phyloP scores from a whole-genome alignment of 2,113 vertebrate genomes.

The Labeo rohita region DNA sequence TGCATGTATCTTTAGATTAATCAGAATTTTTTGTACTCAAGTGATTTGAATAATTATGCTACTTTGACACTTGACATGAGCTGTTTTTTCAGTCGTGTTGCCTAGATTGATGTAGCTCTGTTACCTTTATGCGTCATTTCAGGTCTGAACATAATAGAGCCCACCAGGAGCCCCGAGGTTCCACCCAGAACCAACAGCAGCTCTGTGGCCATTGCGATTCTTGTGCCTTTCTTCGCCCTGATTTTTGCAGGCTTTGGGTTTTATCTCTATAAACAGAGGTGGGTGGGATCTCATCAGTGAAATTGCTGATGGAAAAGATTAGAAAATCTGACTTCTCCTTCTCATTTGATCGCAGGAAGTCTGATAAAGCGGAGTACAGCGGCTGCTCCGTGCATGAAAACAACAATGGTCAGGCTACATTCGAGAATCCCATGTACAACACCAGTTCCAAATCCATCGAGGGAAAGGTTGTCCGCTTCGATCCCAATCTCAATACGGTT shows the following conservation, averaged over 20 bases:
- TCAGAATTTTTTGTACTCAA: background rate
- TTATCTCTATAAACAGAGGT: slow-evolving; percentile 99
- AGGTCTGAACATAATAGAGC: slow-evolving; percentile 90
- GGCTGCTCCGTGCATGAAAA: slow-evolving; percentile 98
- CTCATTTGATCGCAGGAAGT: slow-evolving; percentile 81
- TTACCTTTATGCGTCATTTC: slow-evolving; percentile 43
- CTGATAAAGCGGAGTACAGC: slow-evolving; percentile 96
- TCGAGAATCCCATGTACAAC: slow-evolving; percentile 99
- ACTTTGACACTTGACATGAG: background rate
- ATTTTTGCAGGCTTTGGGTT: slow-evolving; percentile 99
- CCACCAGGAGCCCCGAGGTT: slow-evolving; percentile 83
- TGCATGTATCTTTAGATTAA: background rate
- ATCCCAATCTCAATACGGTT: slow-evolving; percentile 98
- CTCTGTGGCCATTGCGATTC: slow-evolving; percentile 97
- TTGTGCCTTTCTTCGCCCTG: slow-evolving; percentile 99
- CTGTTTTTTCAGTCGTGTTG: background rate
- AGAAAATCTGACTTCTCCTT: background rate
- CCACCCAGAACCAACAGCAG: slow-evolving; percentile 94
- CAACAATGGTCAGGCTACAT: slow-evolving; percentile 98
- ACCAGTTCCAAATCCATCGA: slow-evolving; percentile 93
- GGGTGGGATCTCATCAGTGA: slow-evolving; percentile 51
- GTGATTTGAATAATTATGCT: background rate
- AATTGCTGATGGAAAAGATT: background rate
- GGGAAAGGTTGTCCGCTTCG: slow-evolving; percentile 96
- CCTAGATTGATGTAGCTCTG: background rate